Evolutionary conservation across 2,113 vertebrate species (phyloP), one percentile per base, ranked within the genome.

Genomic region (Serilophus lunatus): DNA sequence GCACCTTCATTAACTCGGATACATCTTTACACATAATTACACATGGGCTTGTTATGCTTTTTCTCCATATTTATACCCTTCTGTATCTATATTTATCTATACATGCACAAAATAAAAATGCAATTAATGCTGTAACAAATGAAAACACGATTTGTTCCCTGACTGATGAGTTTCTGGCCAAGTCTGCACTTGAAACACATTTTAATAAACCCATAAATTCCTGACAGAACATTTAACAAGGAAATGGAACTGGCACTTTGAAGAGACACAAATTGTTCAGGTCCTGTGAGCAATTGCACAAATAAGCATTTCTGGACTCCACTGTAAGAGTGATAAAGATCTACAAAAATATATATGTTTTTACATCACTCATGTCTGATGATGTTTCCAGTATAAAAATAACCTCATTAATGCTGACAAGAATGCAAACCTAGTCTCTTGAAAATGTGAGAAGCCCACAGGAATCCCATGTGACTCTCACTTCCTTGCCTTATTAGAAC

Each of bases 391-490:
- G 29, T 88, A 56, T 49, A 96, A 96, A 97, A 97, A 97, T 96
- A 96, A 92, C 85, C 79, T 89, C 84, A 93, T 96, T 92, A 89
- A 93, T 86, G 88, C 89, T 54, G 88, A 91, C 88, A 92, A 71
- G 80, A 91, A 86, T 50, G 87, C 81, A 90, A 94, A 91, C 86
- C 86, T 83, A 44, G 63, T 66, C 88, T 78, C 93, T 66, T 29
- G 33, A 85, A 95, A 97, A 97, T 93, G 96, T 45, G 78, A 95
- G 96, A 60, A 94, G 97, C 96, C 97, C 92, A 61, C 97, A 96
- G 75, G 93, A 95, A 97, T 96, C 97, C 97, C 98, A 93, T 90
- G 96, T 97, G 97, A 97, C 92, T 47, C 81, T 77, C 96, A 81
- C 56, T 94, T 79, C 79, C 59, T 92, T 19, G 87, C 84, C 88